Evolutionary conservation across 2,113 vertebrate species (phyloP).

Genomic region (Meles meles): DNA sequence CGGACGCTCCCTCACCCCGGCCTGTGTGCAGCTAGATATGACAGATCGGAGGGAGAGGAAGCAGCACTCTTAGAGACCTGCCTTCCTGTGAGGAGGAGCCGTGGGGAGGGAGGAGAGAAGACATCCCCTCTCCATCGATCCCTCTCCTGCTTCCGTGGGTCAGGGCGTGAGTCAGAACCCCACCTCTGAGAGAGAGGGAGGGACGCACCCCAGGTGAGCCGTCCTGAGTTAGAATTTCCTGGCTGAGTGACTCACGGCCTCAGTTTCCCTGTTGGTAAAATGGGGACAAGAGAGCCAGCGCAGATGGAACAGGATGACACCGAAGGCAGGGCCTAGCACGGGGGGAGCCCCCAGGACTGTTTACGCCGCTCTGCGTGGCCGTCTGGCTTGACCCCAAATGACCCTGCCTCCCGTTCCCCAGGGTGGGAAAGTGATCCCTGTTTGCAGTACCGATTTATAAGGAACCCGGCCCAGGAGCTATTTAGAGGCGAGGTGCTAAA

Average conservation of each 20-base stretch:
- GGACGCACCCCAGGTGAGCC: neutral
- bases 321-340: neutral
- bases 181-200: neutral
- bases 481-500: constrained; percentile 63
- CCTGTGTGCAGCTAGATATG: constrained; percentile 24
- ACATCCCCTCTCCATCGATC: fast-evolving
- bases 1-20: neutral
- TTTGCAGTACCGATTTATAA: constrained; percentile 24
- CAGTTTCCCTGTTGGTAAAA: constrained; percentile 30
- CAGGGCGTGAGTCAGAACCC: neutral
- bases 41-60: neutral
- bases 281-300: neutral
- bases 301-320: neutral
- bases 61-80: neutral
- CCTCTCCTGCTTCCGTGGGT: neutral
- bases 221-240: neutral
- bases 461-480: constrained; percentile 56
- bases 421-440: constrained; percentile 57
- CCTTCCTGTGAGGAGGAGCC: neutral
- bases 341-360: neutral
- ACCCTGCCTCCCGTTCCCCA: neutral
- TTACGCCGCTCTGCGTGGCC: neutral
- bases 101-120: neutral
- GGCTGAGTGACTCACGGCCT: neutral
- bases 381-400: neutral